Percentiles rank a stretch among this genome's conserved stretches.
phyloP scores from a whole-genome alignment of 2,888 invertebrate species.

The Caradrina kadenii region DNA sequence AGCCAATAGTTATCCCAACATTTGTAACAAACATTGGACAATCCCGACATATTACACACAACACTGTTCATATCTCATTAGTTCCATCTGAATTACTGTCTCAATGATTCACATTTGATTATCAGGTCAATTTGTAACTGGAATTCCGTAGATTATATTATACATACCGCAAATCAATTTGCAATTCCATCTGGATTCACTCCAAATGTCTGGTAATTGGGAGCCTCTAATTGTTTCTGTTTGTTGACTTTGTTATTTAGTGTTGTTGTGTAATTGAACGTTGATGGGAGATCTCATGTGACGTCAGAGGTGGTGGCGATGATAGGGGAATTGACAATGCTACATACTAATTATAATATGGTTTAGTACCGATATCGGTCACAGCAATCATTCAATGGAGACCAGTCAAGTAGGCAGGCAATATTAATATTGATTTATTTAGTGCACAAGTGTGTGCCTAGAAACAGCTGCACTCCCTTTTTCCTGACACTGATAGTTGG shows the following conservation, averaged over 20 bases:
- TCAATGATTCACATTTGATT: conserved; percentile 42
- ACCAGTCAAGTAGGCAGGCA: no score
- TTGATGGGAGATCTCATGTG: not conserved
- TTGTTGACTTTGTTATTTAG: conserved; percentile 29
- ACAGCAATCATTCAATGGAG: no score
- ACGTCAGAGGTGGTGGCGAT: no score
- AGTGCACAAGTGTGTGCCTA: no score
- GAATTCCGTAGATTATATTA: conserved; percentile 49
- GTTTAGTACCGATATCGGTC: no score
- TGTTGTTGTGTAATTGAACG: conserved; percentile 2
- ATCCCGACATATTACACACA: not conserved
- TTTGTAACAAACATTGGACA: conserved; percentile 5
- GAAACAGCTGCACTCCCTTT: no score
- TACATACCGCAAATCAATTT: conserved; percentile 52
- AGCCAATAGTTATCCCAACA: not conserved
- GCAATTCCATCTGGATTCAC: conserved; percentile 54
- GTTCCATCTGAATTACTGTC: conserved; percentile 30
- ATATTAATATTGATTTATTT: no score
- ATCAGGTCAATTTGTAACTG: conserved; percentile 38
- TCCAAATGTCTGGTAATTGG: conserved; percentile 44
- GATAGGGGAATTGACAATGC: no score
- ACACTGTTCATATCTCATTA: conserved; percentile 23
- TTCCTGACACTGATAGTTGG: no score
- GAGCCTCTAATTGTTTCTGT: conserved; percentile 37
- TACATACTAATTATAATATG: no score